Evolutionary conservation across 2,888 invertebrate species (phyloP), one percentile per base, ranked within the genome.

Genomic region (Zootermopsis nevadensis): DNA sequence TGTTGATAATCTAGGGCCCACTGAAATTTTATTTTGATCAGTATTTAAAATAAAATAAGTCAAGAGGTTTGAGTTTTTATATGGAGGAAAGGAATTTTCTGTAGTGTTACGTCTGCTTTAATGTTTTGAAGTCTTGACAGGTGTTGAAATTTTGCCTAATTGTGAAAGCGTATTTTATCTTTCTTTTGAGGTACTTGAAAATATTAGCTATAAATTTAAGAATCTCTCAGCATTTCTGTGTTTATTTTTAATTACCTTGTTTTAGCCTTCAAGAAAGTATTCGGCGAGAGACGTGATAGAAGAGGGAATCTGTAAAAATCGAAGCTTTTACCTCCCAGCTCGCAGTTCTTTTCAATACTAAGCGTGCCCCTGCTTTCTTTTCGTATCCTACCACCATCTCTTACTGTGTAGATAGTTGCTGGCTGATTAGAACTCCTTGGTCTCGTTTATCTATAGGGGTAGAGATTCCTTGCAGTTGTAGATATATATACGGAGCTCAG

Each of bases 371-470:
- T 74, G 74, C 74, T 74, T 69, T 27, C 27, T 27, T 15, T 69
- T n/a, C 19, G 2, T 30, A 30, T 72, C 72, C 22, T 3, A 15
- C 72, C 42, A 22, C 31, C 27, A 27, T 15, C n/a, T 8, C 10
- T 6, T n/a, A 48, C 48, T 48, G 48, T 66, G 66, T 10, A 27
- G 27, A 12, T 66, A 8, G n/a, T 27, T 66, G 30, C 8, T 35
- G 38, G 74, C 74, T 74, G 74, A 74, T 74, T 74, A 42, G 74
- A 72, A 74, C 33, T 38, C n/a, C 33, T 74, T 38, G 74, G 38
- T 74, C 74, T 38, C 74, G 74, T 74, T 33, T n/a, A n/a, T n/a
- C n/a, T 66, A 69, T 69, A 69, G 69, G 69, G 74, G 74, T 35
- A 74, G 38, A 35, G 74, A 74, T 38, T 74, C 15, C 74, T 74